Evolutionary conservation across 1,140 invertebrate genomes (phyloP).

Genomic region (Vanessa atalanta): DNA sequence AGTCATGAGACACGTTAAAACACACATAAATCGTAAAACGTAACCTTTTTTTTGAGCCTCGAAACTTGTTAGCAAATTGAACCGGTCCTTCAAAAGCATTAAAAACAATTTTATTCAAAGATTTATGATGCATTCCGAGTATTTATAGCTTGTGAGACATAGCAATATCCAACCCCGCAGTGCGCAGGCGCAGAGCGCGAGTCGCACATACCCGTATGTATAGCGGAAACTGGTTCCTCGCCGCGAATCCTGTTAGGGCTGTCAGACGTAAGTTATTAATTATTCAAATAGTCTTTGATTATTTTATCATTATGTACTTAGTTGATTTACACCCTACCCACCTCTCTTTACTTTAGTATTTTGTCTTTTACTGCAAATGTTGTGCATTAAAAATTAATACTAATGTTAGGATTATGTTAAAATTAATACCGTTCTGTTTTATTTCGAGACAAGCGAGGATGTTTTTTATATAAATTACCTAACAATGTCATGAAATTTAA

Average conservation of each 20-base stretch:
- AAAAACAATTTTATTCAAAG: slow-evolving; percentile 19
- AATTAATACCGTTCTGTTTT: too few species aligned
- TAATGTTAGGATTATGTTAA: too few species aligned
- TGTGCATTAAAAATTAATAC: too few species aligned
- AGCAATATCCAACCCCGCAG: slow-evolving; percentile 14
- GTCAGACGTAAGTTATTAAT: background rate
- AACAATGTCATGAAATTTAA: too few species aligned
- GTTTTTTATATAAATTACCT: too few species aligned
- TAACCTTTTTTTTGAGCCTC: background rate
- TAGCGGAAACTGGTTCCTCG: slow-evolving; percentile 9
- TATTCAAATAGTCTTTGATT: background rate
- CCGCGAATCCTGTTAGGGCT: slow-evolving; percentile 15
- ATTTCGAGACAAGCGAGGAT: too few species aligned
- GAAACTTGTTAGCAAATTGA: background rate
- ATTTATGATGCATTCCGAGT: slow-evolving; percentile 21
- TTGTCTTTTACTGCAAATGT: background rate
- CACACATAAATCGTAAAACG: too few species aligned
- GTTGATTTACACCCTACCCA: background rate
- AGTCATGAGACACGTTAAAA: too few species aligned
- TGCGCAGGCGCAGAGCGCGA: background rate
- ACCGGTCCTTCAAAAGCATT: background rate
- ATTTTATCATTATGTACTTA: background rate
- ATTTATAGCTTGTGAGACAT: slow-evolving; percentile 17
- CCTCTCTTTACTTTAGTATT: background rate
- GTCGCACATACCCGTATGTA: background rate